These are phyloP conservation scores for Tenthredo amoena DNA, from an alignment of 2,888 invertebrate genomes.

Conservation along the genomic window DNA sequence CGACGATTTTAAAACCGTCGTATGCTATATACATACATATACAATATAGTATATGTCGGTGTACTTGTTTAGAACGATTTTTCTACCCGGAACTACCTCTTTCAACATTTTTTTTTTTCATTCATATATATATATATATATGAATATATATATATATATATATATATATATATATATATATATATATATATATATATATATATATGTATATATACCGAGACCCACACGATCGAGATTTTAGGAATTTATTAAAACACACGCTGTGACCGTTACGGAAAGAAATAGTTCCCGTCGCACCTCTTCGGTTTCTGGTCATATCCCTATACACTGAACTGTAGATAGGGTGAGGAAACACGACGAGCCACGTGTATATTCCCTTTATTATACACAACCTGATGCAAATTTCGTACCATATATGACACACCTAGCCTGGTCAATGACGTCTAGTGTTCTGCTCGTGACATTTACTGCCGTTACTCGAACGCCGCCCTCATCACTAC, in stretches of 20 bases:
- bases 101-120: no score
- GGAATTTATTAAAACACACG: no score
- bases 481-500: slow-evolving; percentile 47
- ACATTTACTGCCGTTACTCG: slow-evolving; percentile 76
- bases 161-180: no score
- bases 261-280: background rate
- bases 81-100: no score
- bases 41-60: no score
- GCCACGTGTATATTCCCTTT: slow-evolving; percentile 27
- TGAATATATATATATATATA: no score
- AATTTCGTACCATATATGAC: slow-evolving; percentile 72
- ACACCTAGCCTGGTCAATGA: slow-evolving; percentile 72
- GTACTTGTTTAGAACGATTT: no score
- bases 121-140: no score
- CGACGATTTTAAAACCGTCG: background rate
- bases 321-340: background rate
- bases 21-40: background rate
- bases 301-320: background rate
- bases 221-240: no score
- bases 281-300: background rate
- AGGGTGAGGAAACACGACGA: slow-evolving; percentile 1
- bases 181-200: background rate
- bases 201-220: no score
- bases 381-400: slow-evolving; percentile 66
- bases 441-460: slow-evolving; percentile 76